Evolutionary conservation across 2,888 invertebrate genomes (phyloP).

Genomic region (Hypomecis punctinalis): DNA sequence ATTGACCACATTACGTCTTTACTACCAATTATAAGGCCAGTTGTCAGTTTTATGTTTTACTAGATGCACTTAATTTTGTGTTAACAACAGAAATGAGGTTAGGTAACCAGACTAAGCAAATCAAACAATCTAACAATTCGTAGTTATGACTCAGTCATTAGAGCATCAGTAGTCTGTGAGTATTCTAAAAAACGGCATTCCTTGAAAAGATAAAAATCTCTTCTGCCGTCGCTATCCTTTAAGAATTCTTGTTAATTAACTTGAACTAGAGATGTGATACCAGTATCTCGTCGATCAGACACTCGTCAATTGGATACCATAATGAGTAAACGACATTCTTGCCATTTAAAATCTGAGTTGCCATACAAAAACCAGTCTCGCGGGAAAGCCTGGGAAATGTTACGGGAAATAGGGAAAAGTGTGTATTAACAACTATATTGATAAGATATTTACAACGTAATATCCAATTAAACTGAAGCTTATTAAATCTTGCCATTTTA

Average conservation of each 20-base stretch:
- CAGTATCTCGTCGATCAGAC: conserved; percentile 3
- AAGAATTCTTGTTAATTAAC: conserved; percentile 19
- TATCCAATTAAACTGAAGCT: conserved; percentile 16
- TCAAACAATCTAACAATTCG: no score
- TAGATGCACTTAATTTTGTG: no score
- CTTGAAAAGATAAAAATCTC: not conserved
- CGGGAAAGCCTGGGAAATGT: conserved; percentile 41
- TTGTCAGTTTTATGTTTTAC: no score
- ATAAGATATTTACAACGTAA: conserved; percentile 18
- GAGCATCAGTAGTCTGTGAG: no score
- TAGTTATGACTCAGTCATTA: no score
- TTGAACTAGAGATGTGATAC: conserved; percentile 10
- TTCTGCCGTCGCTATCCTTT: conserved; percentile 1
- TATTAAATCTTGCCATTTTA: not conserved
- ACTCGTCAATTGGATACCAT: conserved; percentile 26
- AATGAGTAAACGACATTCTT: conserved; percentile 25
- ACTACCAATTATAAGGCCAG: no score
- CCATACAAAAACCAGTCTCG: conserved; percentile 26
- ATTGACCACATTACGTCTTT: no score
- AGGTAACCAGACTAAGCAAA: no score
- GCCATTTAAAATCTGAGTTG: conserved; percentile 25
- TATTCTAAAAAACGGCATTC: no score
- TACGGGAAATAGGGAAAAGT: conserved; percentile 39
- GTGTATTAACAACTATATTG: conserved; percentile 29
- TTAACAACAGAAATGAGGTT: no score